Conservation (phyloP, 1,140 invertebrate species). For the Drosophila ironensis region DNA sequence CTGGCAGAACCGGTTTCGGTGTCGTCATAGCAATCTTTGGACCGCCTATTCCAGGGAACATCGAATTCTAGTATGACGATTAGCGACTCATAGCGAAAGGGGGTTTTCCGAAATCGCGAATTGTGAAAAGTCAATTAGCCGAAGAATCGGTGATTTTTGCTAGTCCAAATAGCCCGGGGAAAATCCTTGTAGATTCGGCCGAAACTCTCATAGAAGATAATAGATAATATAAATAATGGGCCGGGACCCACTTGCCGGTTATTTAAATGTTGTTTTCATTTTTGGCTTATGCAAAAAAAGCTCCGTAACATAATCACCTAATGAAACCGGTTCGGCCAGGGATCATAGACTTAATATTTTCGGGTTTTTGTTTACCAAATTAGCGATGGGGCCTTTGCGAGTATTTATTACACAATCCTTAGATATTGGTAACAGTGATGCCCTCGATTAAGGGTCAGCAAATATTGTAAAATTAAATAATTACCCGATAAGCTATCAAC, state of each 20-base stretch:
- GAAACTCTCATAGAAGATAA: no score
- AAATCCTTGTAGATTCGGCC: slow-evolving; percentile 5
- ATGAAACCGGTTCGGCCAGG: slow-evolving; percentile 24
- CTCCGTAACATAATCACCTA: slow-evolving; percentile 23
- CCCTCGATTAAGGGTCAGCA: no score
- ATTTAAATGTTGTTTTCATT: slow-evolving; percentile 16
- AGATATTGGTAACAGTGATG: no score
- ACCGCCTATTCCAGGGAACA: neutral
- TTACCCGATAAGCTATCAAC: no score
- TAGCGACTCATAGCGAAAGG: slow-evolving; percentile 26
- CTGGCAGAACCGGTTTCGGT: slow-evolving; percentile 44
- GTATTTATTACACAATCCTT: no score
- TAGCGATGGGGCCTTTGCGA: slow-evolving; percentile 3
- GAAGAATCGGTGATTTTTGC: slow-evolving; percentile 17
- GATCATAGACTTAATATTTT: slow-evolving; percentile 6
- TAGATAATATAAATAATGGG: no score
- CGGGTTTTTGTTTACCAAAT: slow-evolving; percentile 25
- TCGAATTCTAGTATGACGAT: slow-evolving; percentile 4
- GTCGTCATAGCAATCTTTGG: slow-evolving; percentile 41
- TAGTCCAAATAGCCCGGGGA: neutral
- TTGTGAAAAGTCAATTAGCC: slow-evolving; percentile 32
- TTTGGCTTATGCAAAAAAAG: slow-evolving; percentile 35
- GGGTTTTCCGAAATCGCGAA: slow-evolving; percentile 13
- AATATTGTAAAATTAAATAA: no score
- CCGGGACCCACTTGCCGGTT: no score